Evolutionary conservation across 2,113 vertebrate species (phyloP), one percentile per base, ranked within the genome.

Genomic region (Gobio gobio): DNA sequence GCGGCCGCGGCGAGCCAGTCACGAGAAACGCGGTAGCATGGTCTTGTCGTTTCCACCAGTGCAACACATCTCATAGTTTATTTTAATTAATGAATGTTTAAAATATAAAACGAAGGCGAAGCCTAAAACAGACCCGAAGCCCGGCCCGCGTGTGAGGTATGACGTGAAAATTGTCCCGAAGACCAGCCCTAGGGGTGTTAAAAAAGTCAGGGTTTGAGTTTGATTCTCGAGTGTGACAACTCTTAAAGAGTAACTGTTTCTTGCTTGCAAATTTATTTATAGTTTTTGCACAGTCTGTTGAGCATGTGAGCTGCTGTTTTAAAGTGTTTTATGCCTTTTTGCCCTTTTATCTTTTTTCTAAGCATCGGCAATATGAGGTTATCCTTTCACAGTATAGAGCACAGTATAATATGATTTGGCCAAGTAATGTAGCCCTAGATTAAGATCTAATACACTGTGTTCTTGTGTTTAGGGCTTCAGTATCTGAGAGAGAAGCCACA

Each of bases 401-500:
- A 2, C 14, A 33, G 24, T 49, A 70, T 43, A 43, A 43, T 12
- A 70, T n/a, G 18, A 10, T 26, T 45, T 16, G 12, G 43, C 70
- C 72, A 26, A 74, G 26, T 74, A 13, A 26, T 16, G 43, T 47
- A 26, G 72, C 43, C n/a, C 43, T 49, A 33, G 10, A 70, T 13
- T 58, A 72, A 12, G 4, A 36, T 16, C 76, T 78, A 40, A 78
- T 61, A 12, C 29, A 3, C 9, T 59, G n/a, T 75, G 56, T 12
- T 75, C 24, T 66, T 88, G 10, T 26, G 75, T 87, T 70, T 81
- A 99, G 98, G 97, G 45, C 95, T 99, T 26, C 97, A 98, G 89
- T 96, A 97, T 82, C 93, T 99, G 74, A 97, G 96, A 87, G 96
- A 97, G 90, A 98, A 96, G 83, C 95, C 96, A 0, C 92, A 92